A percentile compares a stretch with the other conserved stretches of the same genome.
Conservation (phyloP, 2,888 invertebrate genomes). For the Morpho helenor region DNA sequence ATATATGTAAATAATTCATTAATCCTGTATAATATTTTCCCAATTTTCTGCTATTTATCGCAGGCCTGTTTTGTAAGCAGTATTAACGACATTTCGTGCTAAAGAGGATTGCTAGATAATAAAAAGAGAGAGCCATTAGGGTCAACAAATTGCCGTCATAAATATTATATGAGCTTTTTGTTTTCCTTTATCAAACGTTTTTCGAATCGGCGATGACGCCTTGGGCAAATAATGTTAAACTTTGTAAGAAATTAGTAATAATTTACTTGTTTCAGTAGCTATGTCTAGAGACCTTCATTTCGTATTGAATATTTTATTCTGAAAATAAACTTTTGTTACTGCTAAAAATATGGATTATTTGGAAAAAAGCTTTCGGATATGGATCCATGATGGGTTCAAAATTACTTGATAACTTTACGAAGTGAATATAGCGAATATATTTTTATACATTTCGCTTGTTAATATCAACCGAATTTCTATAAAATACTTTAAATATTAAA, state of each 20-base stretch:
- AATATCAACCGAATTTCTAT: too few relatives aligned
- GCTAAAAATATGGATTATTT: too few relatives aligned
- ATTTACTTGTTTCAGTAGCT: slow-evolving; percentile 4
- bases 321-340: too few relatives aligned
- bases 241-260: slow-evolving; percentile 2
- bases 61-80: slow-evolving; percentile 3
- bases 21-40: too few relatives aligned
- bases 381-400: too few relatives aligned
- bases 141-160: slow-evolving; percentile 22
- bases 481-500: too few relatives aligned
- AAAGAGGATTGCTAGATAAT: slow-evolving; percentile 28
- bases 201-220: slow-evolving; percentile 2
- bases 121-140: slow-evolving; percentile 16
- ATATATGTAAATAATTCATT: too few relatives aligned
- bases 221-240: slow-evolving; percentile 3
- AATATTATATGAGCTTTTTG: slow-evolving; percentile 22
- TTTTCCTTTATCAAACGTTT: slow-evolving; percentile 17
- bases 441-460: too few relatives aligned
- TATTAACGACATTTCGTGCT: slow-evolving; percentile 29
- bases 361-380: too few relatives aligned
- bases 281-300: background rate
- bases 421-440: too few relatives aligned
- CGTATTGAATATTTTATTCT: background rate
- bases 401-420: too few relatives aligned
- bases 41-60: too few relatives aligned